Conservation (phyloP, 2,797 vertebrate species). For the Falco peregrinus region DNA sequence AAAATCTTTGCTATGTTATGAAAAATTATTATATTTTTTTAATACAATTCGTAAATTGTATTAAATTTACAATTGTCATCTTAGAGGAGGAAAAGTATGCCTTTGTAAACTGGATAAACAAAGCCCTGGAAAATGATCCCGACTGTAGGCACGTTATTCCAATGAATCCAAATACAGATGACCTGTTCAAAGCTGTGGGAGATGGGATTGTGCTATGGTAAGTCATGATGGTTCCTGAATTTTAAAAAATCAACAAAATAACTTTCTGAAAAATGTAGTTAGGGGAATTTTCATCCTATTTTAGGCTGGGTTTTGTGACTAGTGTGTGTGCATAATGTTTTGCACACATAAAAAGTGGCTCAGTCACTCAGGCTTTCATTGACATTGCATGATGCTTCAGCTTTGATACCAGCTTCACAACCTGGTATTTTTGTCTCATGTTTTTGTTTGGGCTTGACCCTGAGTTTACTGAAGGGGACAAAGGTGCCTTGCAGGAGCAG, state of each 20-base stretch:
- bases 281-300: not conserved
- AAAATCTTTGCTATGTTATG: not conserved
- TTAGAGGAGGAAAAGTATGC: slow-evolving; percentile 96
- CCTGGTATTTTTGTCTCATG: not conserved
- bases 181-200: slow-evolving; percentile 89
- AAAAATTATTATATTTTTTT: not conserved
- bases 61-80: slow-evolving; percentile 54
- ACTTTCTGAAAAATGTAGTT: not conserved
- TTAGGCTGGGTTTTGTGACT: not conserved
- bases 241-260: not conserved
- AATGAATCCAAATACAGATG: slow-evolving; percentile 91
- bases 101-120: slow-evolving; percentile 99
- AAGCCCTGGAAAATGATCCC: slow-evolving; percentile 90
- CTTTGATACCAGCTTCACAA: not conserved
- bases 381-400: not conserved
- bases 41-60: not conserved
- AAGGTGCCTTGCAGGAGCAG: not conserved
- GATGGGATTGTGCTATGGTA: slow-evolving; percentile 96
- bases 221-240: slow-evolving; percentile 58
- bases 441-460: not conserved
- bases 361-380: not conserved
- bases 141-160: slow-evolving; percentile 92
- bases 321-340: not conserved
- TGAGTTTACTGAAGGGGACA: not conserved
- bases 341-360: not conserved